phyloP scores from a whole-genome alignment of 1,140 invertebrate genomes.

The Trichonephila inaurata region DNA sequence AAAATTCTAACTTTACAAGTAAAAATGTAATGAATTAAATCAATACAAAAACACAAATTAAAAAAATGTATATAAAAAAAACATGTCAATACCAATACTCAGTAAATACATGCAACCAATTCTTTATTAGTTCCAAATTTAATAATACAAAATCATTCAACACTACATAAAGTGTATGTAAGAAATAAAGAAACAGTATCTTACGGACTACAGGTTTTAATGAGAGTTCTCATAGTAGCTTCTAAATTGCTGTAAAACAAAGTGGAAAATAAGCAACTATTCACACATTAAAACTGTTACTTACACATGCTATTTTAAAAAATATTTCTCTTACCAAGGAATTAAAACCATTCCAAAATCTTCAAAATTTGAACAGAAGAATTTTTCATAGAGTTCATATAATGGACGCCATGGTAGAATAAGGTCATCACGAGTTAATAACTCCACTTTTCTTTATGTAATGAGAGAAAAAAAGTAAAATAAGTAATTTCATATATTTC shows the following conservation, averaged over 20 bases:
- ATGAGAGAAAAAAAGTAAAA: conserved; percentile 77
- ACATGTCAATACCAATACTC: not conserved
- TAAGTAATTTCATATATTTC: too few species aligned
- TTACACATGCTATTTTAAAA: not conserved
- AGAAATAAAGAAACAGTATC: conserved; percentile 78
- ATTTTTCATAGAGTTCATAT: conserved; percentile 85
- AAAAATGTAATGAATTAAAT: too few species aligned
- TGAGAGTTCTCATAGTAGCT: conserved; percentile 79
- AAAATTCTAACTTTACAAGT: too few species aligned
- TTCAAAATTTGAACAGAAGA: conserved; percentile 83
- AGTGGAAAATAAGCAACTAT: conserved; percentile 37
- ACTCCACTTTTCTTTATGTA: conserved; percentile 86
- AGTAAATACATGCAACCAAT: too few species aligned
- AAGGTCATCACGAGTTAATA: conserved; percentile 90
- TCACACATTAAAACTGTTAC: not conserved
- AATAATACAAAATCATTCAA: too few species aligned
- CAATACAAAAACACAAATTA: not conserved
- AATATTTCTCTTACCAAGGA: conserved; percentile 82
- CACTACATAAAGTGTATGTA: too few species aligned
- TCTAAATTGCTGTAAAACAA: conserved; percentile 76
- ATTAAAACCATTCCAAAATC: conserved; percentile 83
- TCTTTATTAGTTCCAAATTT: too few species aligned
- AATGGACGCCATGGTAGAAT: conserved; percentile 92
- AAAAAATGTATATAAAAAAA: not conserved
- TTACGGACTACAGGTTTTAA: conserved; percentile 82